A percentile compares a stretch with the other conserved stretches of the same genome.
Evolutionary conservation across 23 tunicate genomes (phyloP).

Genomic region (Halocynthia aurantium): DNA sequence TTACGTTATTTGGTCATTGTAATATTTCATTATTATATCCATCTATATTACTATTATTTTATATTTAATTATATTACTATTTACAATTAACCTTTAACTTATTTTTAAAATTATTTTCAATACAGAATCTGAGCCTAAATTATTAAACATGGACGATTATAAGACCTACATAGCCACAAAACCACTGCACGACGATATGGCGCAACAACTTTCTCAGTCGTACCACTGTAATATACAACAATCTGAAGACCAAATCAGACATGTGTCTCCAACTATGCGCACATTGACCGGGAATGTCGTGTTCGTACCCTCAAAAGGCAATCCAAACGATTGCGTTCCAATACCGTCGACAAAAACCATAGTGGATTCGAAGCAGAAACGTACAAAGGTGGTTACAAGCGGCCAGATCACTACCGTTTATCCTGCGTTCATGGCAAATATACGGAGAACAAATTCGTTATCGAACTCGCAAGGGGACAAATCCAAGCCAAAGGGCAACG

Average conservation of each 20-base stretch:
- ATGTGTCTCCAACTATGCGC: not conserved
- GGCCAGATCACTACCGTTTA: constrained; percentile 19
- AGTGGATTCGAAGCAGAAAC: not conserved
- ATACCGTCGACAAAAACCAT: too few relatives aligned
- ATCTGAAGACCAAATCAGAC: not conserved
- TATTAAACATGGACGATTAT: constrained; percentile 21
- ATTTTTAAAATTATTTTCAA: not conserved
- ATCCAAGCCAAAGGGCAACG: too few relatives aligned
- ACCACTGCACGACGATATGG: not conserved
- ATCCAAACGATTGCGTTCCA: too few relatives aligned
- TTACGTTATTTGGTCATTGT: not conserved
- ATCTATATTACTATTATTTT: not conserved
- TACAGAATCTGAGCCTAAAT: constrained; percentile 10
- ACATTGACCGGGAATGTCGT: constrained; percentile 2
- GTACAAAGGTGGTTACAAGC: not conserved
- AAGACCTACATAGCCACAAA: not conserved
- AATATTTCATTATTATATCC: not conserved
- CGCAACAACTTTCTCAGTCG: not conserved
- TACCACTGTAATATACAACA: not conserved
- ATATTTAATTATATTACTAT: not conserved
- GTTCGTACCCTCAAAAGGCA: not conserved
- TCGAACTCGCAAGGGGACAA: too few relatives aligned
- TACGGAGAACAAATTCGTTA: too few relatives aligned
- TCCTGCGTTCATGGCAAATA: not conserved
- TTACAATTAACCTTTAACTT: not conserved